Base-by-base conservation (phyloP, 2,888 invertebrate genomes). In the Leptinotarsa haldemani region DNA sequence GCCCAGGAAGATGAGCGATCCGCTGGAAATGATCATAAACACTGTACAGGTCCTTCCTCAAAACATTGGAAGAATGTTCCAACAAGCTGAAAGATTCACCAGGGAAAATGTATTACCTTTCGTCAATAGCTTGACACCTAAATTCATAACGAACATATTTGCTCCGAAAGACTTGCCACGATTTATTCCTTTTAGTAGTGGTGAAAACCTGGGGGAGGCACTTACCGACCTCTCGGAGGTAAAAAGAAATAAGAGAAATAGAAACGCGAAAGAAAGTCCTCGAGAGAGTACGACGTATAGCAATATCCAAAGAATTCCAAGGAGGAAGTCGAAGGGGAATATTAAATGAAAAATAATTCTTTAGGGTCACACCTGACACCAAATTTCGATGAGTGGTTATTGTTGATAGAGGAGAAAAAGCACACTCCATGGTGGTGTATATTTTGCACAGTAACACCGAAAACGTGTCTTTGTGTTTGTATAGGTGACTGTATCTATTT, bases 21-120 rank as follows among this genome's bases (percentile, higher is more conserved):
- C 81, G 12, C 48, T 82, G 61, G 78, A 80, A 53, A 70, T 77
- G 22, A 71, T 82, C 25, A 77, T 80, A 50, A 76, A 61, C n/a
- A 77, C 76, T 2, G 74, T 81, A n/a, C 80, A 81, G 30, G 70
- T 67, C 48, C 74, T 82, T 52, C 82, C 82, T 9, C 76, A 79
- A 56, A 78, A 77, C 66, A 78, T 81, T 15, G 78, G 76, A 15
- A 80, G 75, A 67, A 71, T 80, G 67, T 67, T 80, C 18, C 74
- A 75, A 7, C 77, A 79, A 66, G 80, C 80, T 9, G 80, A 81
- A 66, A 74, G 77, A n/a, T 82, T 80, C 58, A 78, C 81, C 63
- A 80, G 78, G 70, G 74, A 76, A 7, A 81, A 74, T 58, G 77
- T 82, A 52, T 70, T 79, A 52, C 82, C 82, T 0, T 73, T 81